phyloP scores from a whole-genome alignment of 2,888 invertebrate genomes.

The Acutogordius australiensis region DNA sequence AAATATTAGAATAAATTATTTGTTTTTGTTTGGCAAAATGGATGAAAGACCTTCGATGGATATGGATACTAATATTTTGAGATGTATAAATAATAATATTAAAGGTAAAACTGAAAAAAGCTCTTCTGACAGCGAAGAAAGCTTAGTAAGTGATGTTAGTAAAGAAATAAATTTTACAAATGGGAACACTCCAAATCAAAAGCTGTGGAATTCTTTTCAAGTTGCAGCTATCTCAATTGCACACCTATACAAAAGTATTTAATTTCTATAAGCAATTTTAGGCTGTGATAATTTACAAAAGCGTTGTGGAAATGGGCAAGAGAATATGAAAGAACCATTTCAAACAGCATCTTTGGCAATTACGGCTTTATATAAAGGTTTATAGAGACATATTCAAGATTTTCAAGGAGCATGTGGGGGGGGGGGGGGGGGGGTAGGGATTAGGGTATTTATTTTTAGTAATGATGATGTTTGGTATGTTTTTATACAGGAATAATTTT shows the following conservation, averaged over 20 bases:
- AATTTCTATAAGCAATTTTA: background rate
- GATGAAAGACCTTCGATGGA: too few species aligned
- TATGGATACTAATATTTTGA: too few species aligned
- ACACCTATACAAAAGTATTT: slow-evolving; percentile 7
- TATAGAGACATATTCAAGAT: too few species aligned
- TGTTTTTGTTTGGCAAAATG: too few species aligned
- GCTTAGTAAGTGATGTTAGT: slow-evolving; percentile 2
- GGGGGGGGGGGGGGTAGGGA: too few species aligned
- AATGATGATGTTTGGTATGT: too few species aligned
- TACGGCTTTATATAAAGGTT: background rate
- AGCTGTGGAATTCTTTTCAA: background rate
- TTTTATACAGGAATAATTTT: too few species aligned
- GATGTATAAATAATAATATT: too few species aligned
- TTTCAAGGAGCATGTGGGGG: too few species aligned
- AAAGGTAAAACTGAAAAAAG: background rate
- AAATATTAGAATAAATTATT: too few species aligned
- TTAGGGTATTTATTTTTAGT: too few species aligned
- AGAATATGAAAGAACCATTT: background rate
- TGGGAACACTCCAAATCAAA: background rate
- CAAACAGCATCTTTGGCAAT: slow-evolving; percentile 1
- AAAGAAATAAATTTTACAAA: too few species aligned
- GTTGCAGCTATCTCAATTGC: background rate
- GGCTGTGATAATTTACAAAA: background rate
- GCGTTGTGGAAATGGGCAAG: background rate
- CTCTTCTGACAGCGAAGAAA: slow-evolving; percentile 9